Percentiles rank a stretch among this genome's conserved stretches.
Evolutionary conservation across 2,113 vertebrate species (phyloP).

Genomic region (human (Homo sapiens)): GRCh38 chr4:62118001-62118500

Average conservation of each 20-base stretch:
- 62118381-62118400: neutral
- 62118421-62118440: neutral
- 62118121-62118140: neutral
- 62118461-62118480: neutral
- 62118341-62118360: neutral
- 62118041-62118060: neutral
- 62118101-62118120: neutral
- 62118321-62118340: neutral
- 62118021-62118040: neutral
- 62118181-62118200: neutral
- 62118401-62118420: neutral
- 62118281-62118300: neutral
- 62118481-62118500: neutral
- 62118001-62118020: neutral
- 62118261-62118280: neutral
- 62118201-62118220: neutral
- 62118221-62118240: neutral
- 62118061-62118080: neutral
- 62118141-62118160: rapidly evolving
- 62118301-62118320: neutral
- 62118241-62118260: neutral
- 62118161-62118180: neutral
- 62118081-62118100: neutral
- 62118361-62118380: neutral
- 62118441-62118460: neutral